Base-by-base conservation (phyloP, 2,888 invertebrate genomes). In the Alviniconcha strummeri region DNA sequence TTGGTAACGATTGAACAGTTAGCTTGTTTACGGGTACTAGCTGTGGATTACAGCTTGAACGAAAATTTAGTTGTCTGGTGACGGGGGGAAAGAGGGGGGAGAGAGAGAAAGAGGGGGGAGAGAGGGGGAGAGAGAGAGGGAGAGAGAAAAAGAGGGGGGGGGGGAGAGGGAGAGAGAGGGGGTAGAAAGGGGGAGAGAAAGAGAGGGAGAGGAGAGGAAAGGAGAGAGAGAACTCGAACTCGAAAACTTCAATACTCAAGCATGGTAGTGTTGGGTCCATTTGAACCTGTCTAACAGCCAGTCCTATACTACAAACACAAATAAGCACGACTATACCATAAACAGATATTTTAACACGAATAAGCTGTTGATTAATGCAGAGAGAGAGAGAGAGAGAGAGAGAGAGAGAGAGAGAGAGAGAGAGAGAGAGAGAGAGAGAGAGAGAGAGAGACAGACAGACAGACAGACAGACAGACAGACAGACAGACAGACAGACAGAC, bases 321-420 rank as follows among this genome's bases (percentile, higher is more conserved):
- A 52, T 17, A n/a, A 55, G 52, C 17, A 76, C 54, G 52, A 55
- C 17, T 54, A 13, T 52, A 17, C 17, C 11, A 36, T 19, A 11
- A 36, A 15, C 17, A 55, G 11, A 17, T 19, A 36, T 17, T 54
- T 54, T 9, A 55, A 76, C 9, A 54, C 8, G 54, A 55, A 76
- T 11, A 76, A 13, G 76, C 11, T 3, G 8, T 36, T 36, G 36
- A 3, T 36, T 36, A 36, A 36, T 36, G 36, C 36, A 36, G 36
- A 36, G 36, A 54, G 19, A n/a, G n/a, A 80, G 80, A 71, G 55
- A 71, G 36, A 79, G 79, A 79, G 9, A 36, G 64, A 79, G 60
- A 60, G 64, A 60, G 19, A 67, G 67, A 67, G 57, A 54, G 69
- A 80, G 67, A 80, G 69, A 69, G 54, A 79, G 67, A 67, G 57